These are phyloP conservation scores for Lepidochrysops patricia DNA, from an alignment of 2,888 invertebrate species.

Conservation along the genomic window DNA sequence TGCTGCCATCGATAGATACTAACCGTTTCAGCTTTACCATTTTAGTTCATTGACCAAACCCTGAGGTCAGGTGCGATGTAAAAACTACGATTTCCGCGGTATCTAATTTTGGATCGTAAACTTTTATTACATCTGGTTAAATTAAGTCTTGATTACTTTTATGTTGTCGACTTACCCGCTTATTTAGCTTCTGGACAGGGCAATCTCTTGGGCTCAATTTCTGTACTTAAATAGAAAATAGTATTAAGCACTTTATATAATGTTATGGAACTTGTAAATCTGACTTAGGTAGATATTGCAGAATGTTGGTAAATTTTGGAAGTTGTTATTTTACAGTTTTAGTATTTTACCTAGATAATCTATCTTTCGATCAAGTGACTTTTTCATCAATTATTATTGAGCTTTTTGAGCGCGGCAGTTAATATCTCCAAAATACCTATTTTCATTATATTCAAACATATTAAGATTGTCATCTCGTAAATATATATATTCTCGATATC, in stretches of 20 bases:
- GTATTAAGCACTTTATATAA: background rate
- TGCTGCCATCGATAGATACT: slow-evolving; percentile 21
- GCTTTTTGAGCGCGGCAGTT: no score
- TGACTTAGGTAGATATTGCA: no score
- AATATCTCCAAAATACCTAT: no score
- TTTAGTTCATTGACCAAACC: slow-evolving; percentile 49
- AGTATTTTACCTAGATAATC: no score
- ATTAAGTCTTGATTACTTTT: slow-evolving; percentile 6
- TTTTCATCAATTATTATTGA: no score
- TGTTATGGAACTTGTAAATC: background rate
- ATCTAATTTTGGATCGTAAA: slow-evolving; percentile 59
- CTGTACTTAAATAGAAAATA: background rate
- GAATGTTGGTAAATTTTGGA: background rate
- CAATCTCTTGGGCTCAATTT: background rate
- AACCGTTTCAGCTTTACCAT: slow-evolving; percentile 16
- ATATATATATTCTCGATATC: no score
- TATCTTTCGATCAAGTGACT: no score
- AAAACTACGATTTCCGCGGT: slow-evolving; percentile 49
- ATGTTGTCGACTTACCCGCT: background rate
- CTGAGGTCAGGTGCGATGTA: slow-evolving; percentile 51
- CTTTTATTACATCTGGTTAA: slow-evolving; percentile 38
- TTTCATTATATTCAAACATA: no score
- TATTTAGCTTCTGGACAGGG: background rate
- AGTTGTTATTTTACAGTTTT: no score
- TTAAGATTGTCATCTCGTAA: no score